Base-by-base conservation (phyloP, 2,888 invertebrate species). In the Nomada flava region DNA sequence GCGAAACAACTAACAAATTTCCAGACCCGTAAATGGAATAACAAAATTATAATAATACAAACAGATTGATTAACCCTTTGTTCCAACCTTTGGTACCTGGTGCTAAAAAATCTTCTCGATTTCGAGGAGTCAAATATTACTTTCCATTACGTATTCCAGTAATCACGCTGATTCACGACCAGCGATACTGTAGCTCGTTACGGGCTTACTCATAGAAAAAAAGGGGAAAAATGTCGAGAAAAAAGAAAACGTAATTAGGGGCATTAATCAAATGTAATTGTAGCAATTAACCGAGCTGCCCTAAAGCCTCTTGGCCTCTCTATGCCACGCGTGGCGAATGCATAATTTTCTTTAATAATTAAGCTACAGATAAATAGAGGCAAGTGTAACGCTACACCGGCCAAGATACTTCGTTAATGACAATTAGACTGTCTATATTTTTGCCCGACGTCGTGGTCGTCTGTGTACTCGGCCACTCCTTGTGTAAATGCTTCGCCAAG, bases 241-340 rank as follows among this genome's bases (percentile, higher is more conserved):
- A 44, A 70, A 77, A 79, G 67, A 82, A 65, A 55, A 63, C 36
- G 71, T 76, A 87, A 88, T 85, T 85, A 81, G 72, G 20, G 62
- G 59, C 72, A 79, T 87, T 86, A 85, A 86, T 88, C 86, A 83
- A 88, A 83, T 62, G 63, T 88, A 88, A 86, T 84, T 84, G 68
- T 67, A 53, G 57, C 72, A 82, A 87, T 86, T 87, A 87, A 87
- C 76, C 74, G 70, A 29, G 65, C 29, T 44, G 59, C 42, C 59
- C 63, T 63, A 47, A 65, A 72, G 64, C 57, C 65, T 23, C 29
- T 29, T 26, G 57, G 23, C 52, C 52, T 53, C 67, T 60, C 20
- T 73, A 65, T 64, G 26, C 36, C 42, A n/a, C 64, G 50, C 42
- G 53, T 67, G 70, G 62, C 15, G 74, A 63, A 72, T 83, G 62